Conservation (phyloP, 2,797 vertebrate genomes). For the Alosa sapidissima region DNA sequence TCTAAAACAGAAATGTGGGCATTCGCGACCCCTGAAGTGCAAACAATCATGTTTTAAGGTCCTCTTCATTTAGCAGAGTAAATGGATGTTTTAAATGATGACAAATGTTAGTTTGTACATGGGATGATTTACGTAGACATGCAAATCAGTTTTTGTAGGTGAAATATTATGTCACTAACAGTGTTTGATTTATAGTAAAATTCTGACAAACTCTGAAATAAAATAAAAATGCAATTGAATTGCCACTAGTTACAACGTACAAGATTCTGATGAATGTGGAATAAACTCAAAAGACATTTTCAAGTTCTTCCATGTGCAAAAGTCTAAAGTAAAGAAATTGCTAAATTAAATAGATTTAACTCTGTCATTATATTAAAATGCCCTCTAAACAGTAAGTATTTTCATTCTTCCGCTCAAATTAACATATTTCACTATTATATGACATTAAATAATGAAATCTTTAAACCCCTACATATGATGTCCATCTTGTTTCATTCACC, state of each 20-base stretch:
- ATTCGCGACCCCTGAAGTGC: not conserved
- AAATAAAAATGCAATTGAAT: not conserved
- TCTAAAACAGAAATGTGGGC: not conserved
- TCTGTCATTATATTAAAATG: not conserved
- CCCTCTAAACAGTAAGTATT: not conserved
- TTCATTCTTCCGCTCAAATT: not conserved
- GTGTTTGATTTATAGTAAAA: not conserved
- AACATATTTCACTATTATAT: not conserved
- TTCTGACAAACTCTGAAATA: not conserved
- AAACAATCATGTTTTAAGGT: not conserved
- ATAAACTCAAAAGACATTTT: not conserved
- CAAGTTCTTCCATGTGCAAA: not conserved
- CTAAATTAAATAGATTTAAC: not conserved
- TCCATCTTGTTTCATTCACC: not conserved
- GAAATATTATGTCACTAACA: not conserved
- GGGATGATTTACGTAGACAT: not conserved
- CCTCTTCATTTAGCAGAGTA: not conserved
- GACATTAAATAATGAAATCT: conserved; percentile 3
- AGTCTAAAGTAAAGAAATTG: not conserved
- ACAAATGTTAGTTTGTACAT: not conserved
- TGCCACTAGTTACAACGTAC: not conserved
- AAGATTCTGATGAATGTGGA: not conserved
- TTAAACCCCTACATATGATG: not conserved
- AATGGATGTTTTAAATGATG: not conserved
- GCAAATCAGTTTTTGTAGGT: not conserved